A percentile compares a stretch with the other conserved stretches of the same genome.
Evolutionary conservation across 1,140 invertebrate species (phyloP).

Genomic region (Medauroidea extradentata): DNA sequence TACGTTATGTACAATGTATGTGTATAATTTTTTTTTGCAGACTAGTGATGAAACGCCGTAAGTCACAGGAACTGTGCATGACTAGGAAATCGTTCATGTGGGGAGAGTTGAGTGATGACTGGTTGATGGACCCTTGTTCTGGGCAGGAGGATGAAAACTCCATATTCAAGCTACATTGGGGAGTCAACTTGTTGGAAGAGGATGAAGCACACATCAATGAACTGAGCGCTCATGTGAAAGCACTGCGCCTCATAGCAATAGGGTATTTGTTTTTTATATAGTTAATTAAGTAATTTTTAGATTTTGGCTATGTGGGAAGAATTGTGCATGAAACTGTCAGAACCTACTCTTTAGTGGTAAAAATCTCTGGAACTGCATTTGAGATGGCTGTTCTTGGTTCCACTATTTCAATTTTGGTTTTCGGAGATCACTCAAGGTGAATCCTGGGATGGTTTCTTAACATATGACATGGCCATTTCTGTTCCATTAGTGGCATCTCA

Average conservation of each 20-base stretch:
- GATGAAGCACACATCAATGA: not conserved
- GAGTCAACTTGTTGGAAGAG: slow-evolving; percentile 6
- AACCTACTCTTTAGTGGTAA: no score
- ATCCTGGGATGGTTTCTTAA: no score
- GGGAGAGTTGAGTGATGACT: not conserved
- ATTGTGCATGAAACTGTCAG: no score
- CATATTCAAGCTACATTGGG: slow-evolving; percentile 15
- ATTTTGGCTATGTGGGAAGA: no score
- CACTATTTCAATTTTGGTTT: no score
- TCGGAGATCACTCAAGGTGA: no score
- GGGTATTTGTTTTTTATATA: not conserved
- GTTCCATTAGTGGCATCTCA: no score
- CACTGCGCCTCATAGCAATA: not conserved
- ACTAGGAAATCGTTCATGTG: slow-evolving; percentile 1
- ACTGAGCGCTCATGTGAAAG: slow-evolving; percentile 2
- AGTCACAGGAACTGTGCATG: not conserved
- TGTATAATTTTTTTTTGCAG: slow-evolving; percentile 16
- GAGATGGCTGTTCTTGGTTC: no score
- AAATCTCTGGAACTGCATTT: no score
- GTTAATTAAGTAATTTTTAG: no score
- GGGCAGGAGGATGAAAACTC: slow-evolving; percentile 1
- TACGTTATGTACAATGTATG: not conserved
- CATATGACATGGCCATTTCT: no score
- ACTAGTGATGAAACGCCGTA: slow-evolving; percentile 14
- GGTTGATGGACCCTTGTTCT: slow-evolving; percentile 3